Percentiles rank a stretch among this genome's conserved stretches.
Evolutionary conservation across 2,113 vertebrate species (phyloP).

Genomic region (Macrotis lagotis): DNA sequence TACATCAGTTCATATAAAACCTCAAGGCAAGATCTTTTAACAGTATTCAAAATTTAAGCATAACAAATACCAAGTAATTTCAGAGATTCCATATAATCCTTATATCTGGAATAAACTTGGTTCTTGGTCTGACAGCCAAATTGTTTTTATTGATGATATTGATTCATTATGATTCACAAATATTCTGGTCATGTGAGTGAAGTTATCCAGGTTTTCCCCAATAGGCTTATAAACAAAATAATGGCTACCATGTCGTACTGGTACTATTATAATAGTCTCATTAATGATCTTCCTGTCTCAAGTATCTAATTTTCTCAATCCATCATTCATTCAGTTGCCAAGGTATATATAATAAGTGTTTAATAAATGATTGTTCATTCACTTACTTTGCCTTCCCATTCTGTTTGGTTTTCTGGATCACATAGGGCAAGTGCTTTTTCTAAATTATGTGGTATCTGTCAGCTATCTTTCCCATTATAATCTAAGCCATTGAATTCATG

Average conservation of each 20-base stretch:
- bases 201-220: not conserved
- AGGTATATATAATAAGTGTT: too few species aligned
- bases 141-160: not conserved
- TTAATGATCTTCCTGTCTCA: not conserved
- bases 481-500: not conserved
- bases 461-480: not conserved
- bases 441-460: not conserved
- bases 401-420: too few species aligned
- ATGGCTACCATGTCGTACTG: not conserved
- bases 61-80: slow-evolving; percentile 1
- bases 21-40: not conserved
- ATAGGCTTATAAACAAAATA: not conserved
- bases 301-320: not conserved
- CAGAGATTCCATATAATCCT: not conserved
- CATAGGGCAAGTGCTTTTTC: too few species aligned
- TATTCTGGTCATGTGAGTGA: not conserved
- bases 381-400: too few species aligned
- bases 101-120: not conserved
- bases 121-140: not conserved
- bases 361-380: too few species aligned
- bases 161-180: slow-evolving; percentile 18
- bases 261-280: not conserved
- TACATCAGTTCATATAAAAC: not conserved
- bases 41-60: not conserved
- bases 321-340: not conserved